phyloP scores from a whole-genome alignment of 2,797 vertebrate species.

The Gorsachius magnificus region DNA sequence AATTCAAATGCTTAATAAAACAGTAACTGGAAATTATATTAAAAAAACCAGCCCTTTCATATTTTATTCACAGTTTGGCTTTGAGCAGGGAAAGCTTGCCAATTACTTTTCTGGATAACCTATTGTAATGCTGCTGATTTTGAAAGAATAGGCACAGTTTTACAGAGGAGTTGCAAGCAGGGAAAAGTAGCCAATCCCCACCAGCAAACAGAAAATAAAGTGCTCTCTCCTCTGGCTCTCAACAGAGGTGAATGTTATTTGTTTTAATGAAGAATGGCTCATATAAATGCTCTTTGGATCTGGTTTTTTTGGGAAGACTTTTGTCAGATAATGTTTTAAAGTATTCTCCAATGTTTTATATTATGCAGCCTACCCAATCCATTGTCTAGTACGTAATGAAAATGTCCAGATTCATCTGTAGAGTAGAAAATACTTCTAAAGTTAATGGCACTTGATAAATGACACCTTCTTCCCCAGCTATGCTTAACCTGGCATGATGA shows the following conservation, averaged over 20 bases:
- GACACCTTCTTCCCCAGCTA: not conserved
- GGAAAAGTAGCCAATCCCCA: constrained; percentile 29
- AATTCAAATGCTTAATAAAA: not conserved
- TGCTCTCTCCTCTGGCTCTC: constrained; percentile 39
- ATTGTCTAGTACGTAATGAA: not conserved
- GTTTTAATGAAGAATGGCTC: constrained; percentile 43
- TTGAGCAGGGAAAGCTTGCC: not conserved
- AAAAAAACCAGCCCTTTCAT: not conserved
- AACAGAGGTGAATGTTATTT: constrained; percentile 19
- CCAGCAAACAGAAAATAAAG: constrained; percentile 30
- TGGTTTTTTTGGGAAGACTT: not conserved
- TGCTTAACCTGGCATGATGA: not conserved
- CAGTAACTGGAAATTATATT: not conserved
- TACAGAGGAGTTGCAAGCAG: not conserved
- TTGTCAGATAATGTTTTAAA: constrained; percentile 6
- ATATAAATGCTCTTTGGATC: constrained; percentile 8
- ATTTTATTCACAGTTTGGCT: not conserved
- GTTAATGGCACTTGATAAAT: constrained; percentile 23
- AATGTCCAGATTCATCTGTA: not conserved
- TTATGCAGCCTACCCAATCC: not conserved
- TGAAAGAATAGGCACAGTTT: constrained; percentile 36
- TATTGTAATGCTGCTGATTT: not conserved
- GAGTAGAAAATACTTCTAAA: constrained; percentile 17
- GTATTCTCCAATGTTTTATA: not conserved
- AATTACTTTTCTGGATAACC: not conserved